Evolutionary conservation across 1,140 invertebrate species (phyloP), one percentile per base, ranked within the genome.

Genomic region (Alviniconcha marisindica): DNA sequence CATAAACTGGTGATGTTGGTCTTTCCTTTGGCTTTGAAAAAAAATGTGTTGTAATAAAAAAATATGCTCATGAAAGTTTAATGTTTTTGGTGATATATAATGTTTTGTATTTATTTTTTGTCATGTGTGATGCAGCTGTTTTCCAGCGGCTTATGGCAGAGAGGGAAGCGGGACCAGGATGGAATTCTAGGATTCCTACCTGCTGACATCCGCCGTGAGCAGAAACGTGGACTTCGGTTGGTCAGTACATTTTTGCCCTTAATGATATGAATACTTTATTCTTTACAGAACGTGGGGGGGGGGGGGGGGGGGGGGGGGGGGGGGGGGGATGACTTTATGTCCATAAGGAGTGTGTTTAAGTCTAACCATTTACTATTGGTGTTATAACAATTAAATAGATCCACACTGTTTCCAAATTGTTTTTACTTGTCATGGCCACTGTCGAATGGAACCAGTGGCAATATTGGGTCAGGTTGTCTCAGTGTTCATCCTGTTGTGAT

Each of bases 181-280:
- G 95, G 95, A 1, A 95, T 96, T 83, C 90, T 95, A 54, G 95
- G 95, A 18, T 96, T 96, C 91, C 85, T 96, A 76, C 84, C 89
- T 24, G 83, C 88, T n/a, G 95, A 96, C 88, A 95, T 96, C 63
- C 84, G 91, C 21, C 94, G 94, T 80, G 95, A 96, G 93, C 82
- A 95, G 31, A 89, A 87, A 82, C 92, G 95, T 89, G 95, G 95
- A 79, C 90, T 90, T 76, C 94, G 91, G 89, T 89, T 95, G 86
- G 95, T 95, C 93, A 92, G 90, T 92, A 71, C 2, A 44, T 66
- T 40, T 56, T 79, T 60, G 33, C 3, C 2, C 4, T n/a, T 21
- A 77, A 48, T n/a, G 21, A 10, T 56, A 1, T 73, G 21, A 44
- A 21, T 15, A 18, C 21, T 3, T 77, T 48, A 44, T 33, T 74